Conservation (phyloP, 53 echinoderm and acorn worm genomes). For the Temnopleurus reevesii region DNA sequence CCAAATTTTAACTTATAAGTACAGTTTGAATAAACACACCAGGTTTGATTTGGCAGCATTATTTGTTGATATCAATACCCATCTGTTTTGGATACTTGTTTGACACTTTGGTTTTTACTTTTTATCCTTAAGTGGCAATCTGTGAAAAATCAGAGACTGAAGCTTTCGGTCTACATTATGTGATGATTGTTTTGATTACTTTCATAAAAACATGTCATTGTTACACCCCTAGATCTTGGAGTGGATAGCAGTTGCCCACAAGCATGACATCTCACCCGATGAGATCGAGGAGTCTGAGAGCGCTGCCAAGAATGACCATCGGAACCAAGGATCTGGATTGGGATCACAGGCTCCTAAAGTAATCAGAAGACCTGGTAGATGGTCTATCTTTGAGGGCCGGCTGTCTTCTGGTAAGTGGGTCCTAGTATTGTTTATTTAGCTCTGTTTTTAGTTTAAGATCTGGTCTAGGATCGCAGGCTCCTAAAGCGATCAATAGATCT, state of each 20-base stretch:
- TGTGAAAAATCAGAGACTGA: too few relatives aligned
- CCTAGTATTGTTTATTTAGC: background rate
- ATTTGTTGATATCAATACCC: too few relatives aligned
- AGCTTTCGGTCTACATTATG: too few relatives aligned
- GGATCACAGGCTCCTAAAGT: constrained; percentile 5
- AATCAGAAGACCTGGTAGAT: constrained; percentile 70
- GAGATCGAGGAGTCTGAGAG: constrained; percentile 3
- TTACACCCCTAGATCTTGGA: constrained; percentile 69
- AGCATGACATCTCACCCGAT: constrained; percentile 69
- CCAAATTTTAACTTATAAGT: too few relatives aligned
- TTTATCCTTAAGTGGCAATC: too few relatives aligned
- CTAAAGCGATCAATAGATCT: constrained; percentile 58
- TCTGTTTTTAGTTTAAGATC: background rate
- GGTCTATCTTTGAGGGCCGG: constrained; percentile 79
- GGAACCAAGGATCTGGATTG: background rate
- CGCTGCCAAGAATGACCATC: background rate
- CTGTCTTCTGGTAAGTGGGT: constrained; percentile 28
- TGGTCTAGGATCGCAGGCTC: background rate
- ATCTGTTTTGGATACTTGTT: too few relatives aligned
- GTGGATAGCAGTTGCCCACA: constrained; percentile 83
- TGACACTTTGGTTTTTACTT: too few relatives aligned
- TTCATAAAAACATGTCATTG: too few relatives aligned
- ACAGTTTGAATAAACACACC: too few relatives aligned
- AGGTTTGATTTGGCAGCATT: too few relatives aligned
- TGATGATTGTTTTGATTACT: too few relatives aligned